A percentile compares a stretch with the other conserved stretches of the same genome.
Evolutionary conservation across 2,797 vertebrate species (phyloP).

Genomic region (Arrhamphus sclerolepis): DNA sequence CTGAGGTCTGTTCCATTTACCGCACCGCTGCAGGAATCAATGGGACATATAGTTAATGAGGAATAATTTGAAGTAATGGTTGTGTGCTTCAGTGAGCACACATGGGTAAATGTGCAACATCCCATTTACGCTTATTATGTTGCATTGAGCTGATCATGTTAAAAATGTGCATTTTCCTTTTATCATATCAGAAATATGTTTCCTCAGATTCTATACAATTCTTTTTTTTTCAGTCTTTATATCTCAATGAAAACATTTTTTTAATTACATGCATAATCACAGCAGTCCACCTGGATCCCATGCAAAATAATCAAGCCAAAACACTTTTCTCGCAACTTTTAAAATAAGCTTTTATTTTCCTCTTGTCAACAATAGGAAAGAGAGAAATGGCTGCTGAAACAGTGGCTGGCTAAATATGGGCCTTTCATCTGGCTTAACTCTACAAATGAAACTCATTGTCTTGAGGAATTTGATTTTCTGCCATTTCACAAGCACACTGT

Average conservation of each 20-base stretch:
- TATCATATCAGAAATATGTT: background rate
- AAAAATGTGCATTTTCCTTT: slow-evolving; percentile 53
- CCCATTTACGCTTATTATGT: slow-evolving; percentile 53
- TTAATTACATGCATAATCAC: slow-evolving; percentile 1
- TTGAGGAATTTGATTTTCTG: slow-evolving; percentile 82
- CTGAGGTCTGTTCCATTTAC: slow-evolving; percentile 66
- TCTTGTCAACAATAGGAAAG: slow-evolving; percentile 51
- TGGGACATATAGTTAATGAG: slow-evolving; percentile 71
- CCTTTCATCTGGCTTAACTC: slow-evolving; percentile 80
- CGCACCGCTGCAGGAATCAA: slow-evolving; percentile 67
- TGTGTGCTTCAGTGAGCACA: slow-evolving; percentile 48
- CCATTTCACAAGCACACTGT: slow-evolving; percentile 66
- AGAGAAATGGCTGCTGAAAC: slow-evolving; percentile 57
- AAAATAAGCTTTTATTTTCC: slow-evolving; percentile 63
- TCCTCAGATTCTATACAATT: background rate
- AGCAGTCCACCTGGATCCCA: slow-evolving; percentile 12
- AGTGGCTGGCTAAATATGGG: slow-evolving; percentile 68
- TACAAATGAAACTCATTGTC: slow-evolving; percentile 85
- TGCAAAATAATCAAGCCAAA: slow-evolving; percentile 56
- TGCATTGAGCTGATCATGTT: slow-evolving; percentile 43
- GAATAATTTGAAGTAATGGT: slow-evolving; percentile 64
- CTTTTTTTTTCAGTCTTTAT: too few relatives aligned
- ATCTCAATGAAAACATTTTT: background rate
- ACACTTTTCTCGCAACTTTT: slow-evolving; percentile 51
- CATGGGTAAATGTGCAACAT: slow-evolving; percentile 39